A percentile compares a stretch with the other conserved stretches of the same genome.
These are phyloP conservation scores for Yoshiicerus persimilis DNA, from an alignment of 1,140 invertebrate species.

Conservation along the genomic window DNA sequence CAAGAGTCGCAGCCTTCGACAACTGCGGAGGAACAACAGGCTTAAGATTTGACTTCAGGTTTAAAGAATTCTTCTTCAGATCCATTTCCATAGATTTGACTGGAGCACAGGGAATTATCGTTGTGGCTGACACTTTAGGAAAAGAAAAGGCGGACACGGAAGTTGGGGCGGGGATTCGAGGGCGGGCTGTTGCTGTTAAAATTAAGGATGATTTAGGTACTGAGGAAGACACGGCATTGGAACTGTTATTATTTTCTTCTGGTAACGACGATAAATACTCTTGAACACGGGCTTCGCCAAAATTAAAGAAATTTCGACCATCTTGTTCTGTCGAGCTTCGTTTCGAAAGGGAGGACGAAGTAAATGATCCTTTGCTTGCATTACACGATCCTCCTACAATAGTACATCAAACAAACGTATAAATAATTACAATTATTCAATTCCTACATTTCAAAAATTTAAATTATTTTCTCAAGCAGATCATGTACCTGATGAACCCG, in stretches of 20 bases:
- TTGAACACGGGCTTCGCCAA: conserved; percentile 59
- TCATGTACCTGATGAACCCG: conserved; percentile 52
- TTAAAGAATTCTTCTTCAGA: not conserved
- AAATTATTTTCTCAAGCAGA: not conserved
- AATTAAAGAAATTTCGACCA: conserved; percentile 58
- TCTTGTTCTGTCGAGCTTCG: conserved; percentile 52
- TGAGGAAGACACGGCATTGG: conserved; percentile 38
- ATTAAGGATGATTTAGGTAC: not conserved
- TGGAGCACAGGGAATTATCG: not conserved
- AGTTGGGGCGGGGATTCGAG: not conserved
- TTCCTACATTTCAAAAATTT: not conserved
- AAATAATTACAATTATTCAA: too few relatives aligned
- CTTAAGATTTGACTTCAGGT: not conserved
- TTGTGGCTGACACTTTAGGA: not conserved
- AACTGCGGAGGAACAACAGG: not conserved
- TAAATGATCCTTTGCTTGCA: conserved; percentile 38
- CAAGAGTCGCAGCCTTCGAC: not conserved
- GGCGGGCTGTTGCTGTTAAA: not conserved
- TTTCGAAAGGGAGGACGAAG: conserved; percentile 53
- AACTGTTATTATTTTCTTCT: conserved; percentile 36
- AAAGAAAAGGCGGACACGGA: not conserved
- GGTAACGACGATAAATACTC: conserved; percentile 52
- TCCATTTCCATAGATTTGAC: conserved; percentile 30
- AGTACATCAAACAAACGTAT: not conserved
- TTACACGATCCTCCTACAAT: conserved; percentile 36